Percentiles rank a stretch among this genome's conserved stretches.
These are phyloP conservation scores for Sipunculus nudus DNA, from an alignment of 2,888 invertebrate species.

Conservation along the genomic window DNA sequence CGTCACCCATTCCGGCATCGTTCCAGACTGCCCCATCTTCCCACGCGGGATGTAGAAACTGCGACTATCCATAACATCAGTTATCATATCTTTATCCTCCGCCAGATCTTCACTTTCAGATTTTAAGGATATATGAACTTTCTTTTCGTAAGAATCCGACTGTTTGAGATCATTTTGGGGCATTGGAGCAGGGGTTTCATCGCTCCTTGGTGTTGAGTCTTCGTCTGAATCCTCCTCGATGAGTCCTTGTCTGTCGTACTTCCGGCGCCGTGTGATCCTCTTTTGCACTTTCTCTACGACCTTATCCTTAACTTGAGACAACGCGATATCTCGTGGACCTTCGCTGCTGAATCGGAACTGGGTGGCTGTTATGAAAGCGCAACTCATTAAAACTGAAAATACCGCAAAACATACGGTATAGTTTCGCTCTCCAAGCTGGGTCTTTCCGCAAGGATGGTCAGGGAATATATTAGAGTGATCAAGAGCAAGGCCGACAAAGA, in stretches of 20 bases:
- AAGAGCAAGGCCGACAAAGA: constrained; percentile 84
- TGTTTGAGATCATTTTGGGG: too few species aligned
- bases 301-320: constrained; percentile 49
- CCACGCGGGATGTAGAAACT: constrained; percentile 39
- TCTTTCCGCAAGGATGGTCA: constrained; percentile 84
- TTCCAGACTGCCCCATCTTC: constrained; percentile 38
- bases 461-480: constrained; percentile 97
- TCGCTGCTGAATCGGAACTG: constrained; percentile 75
- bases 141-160: constrained; percentile 11
- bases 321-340: constrained; percentile 43
- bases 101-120: constrained; percentile 1
- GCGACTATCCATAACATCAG: constrained; percentile 13
- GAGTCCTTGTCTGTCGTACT: constrained; percentile 44
- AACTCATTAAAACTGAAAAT: constrained; percentile 95
- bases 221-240: constrained; percentile 52
- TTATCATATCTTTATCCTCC: constrained; percentile 5
- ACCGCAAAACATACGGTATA: constrained; percentile 98
- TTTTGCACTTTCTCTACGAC: constrained; percentile 51
- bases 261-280: not conserved
- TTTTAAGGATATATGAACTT: constrained; percentile 31
- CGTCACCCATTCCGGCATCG: constrained; percentile 79
- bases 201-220: too few species aligned
- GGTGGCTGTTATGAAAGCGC: constrained; percentile 89
- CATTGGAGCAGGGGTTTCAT: not conserved
- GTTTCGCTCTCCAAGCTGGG: constrained; percentile 92